These are phyloP conservation scores for Athetis lepigone DNA, from an alignment of 2,888 invertebrate species.

Conservation along the genomic window DNA sequence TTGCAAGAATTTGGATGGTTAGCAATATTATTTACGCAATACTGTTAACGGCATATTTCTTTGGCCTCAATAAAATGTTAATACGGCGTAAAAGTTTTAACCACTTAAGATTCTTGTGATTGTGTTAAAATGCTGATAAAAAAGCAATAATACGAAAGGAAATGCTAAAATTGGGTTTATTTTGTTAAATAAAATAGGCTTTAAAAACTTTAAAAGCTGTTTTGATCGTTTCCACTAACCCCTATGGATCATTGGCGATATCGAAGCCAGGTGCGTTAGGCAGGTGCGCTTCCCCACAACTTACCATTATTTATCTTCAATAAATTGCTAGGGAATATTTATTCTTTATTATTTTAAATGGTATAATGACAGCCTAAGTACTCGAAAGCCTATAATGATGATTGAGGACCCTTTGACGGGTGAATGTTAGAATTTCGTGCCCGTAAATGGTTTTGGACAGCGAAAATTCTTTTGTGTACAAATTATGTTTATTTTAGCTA, in stretches of 20 bases:
- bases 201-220: slow-evolving; percentile 22
- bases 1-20: slow-evolving; percentile 3
- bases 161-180: background rate
- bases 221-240: slow-evolving; percentile 21
- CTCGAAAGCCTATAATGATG: slow-evolving; percentile 46
- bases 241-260: slow-evolving; percentile 39
- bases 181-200: background rate
- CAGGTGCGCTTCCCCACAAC: slow-evolving; percentile 56
- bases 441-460: background rate
- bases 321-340: slow-evolving; percentile 32
- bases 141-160: background rate
- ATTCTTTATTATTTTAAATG: slow-evolving; percentile 49
- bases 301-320: slow-evolving; percentile 34
- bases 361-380: slow-evolving; percentile 41
- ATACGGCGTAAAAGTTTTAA: slow-evolving; percentile 7
- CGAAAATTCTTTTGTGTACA: background rate
- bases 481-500: background rate
- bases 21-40: background rate
- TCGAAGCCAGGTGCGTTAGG: slow-evolving; percentile 62
- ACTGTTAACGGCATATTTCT: background rate
- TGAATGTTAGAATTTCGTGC: slow-evolving; percentile 16
- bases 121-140: slow-evolving; percentile 29
- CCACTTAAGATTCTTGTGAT: slow-evolving; percentile 35
- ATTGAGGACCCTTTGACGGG: slow-evolving; percentile 31
- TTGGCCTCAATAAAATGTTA: slow-evolving; percentile 15